These are phyloP conservation scores for Cinclus mexicanus DNA, from an alignment of 2,113 vertebrate species.

Conservation along the genomic window DNA sequence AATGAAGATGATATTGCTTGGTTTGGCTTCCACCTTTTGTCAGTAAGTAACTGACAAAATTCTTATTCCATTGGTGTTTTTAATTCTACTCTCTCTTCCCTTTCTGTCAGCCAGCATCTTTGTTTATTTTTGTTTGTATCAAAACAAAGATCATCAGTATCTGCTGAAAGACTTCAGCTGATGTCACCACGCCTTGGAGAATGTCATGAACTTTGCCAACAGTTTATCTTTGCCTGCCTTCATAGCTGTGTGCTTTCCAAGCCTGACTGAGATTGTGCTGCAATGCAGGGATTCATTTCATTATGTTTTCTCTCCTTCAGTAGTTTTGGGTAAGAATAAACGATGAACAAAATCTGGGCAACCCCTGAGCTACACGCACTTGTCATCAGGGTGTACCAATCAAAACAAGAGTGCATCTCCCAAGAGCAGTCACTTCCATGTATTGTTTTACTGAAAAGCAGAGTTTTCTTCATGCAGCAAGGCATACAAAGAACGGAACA, in stretches of 20 bases:
- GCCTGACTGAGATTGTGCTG: neutral
- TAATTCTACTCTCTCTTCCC: neutral
- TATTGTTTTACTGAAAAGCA: slow-evolving; percentile 9
- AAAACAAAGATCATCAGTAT: neutral
- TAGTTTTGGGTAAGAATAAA: neutral
- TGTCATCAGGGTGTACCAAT: neutral
- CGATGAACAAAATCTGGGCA: neutral
- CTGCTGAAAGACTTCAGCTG: neutral
- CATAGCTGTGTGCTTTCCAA: neutral
- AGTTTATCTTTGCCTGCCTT: neutral
- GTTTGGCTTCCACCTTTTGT: neutral
- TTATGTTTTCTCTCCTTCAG: neutral
- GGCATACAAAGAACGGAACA: neutral
- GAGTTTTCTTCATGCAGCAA: slow-evolving; percentile 36
- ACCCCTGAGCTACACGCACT: neutral
- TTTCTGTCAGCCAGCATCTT: neutral
- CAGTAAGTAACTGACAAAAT: neutral
- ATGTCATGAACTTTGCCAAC: neutral
- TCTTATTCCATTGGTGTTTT: neutral
- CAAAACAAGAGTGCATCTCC: neutral
- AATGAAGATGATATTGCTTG: neutral
- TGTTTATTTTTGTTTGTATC: neutral
- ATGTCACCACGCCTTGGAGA: neutral
- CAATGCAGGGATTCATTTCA: neutral
- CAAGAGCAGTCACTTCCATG: neutral